Evolutionary conservation across 1,140 invertebrate genomes (phyloP), one percentile per base, ranked within the genome.

Genomic region (Drosophila mauritiana): DNA sequence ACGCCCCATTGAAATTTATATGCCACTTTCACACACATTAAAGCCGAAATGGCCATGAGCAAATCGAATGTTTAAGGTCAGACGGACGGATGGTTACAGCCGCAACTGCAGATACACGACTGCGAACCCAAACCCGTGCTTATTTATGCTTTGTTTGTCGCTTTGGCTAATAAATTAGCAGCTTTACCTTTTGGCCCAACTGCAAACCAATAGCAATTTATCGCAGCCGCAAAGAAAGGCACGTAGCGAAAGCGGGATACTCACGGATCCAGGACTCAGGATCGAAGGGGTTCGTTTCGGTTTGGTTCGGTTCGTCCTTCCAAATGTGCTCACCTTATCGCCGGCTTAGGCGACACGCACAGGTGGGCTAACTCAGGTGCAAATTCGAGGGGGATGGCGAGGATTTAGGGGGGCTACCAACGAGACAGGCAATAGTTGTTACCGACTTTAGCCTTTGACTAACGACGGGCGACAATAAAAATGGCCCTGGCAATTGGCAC

Each of bases 131-230:
- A 15, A 8, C 37, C 34, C 46, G 37, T 59, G 76, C 52, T 88
- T 88, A 88, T 88, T 88, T 88, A 88, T 88, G 84, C 82, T 88
- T 84, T 89, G 76, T 84, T 89, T 88, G 84, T 82, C 73, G 67
- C 73, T 84, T 69, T 45, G 56, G 55, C 84, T 84, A 88, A 88
- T 88, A 88, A 88, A 88, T 88, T 88, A 88, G 69, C 75, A 80
- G 84, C 77, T 88, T 88, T 88, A 84, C 84, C 84, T 89, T 77
- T 84, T 69, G 75, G 73, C 78, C 63, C 78, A 46, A 68, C 80
- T 69, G 79, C 75, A 76, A 88, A 67, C 84, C 84, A 88, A 88
- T 88, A 77, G 80, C 84, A 89, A 88, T 84, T 88, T 89, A 88
- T 88, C 84, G 85, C 70, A 73, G 70, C 72, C 46, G 22, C 79